A percentile compares a stretch with the other conserved stretches of the same genome.
Evolutionary conservation across 2,113 vertebrate genomes (phyloP).

Genomic region (Zingel zingel): DNA sequence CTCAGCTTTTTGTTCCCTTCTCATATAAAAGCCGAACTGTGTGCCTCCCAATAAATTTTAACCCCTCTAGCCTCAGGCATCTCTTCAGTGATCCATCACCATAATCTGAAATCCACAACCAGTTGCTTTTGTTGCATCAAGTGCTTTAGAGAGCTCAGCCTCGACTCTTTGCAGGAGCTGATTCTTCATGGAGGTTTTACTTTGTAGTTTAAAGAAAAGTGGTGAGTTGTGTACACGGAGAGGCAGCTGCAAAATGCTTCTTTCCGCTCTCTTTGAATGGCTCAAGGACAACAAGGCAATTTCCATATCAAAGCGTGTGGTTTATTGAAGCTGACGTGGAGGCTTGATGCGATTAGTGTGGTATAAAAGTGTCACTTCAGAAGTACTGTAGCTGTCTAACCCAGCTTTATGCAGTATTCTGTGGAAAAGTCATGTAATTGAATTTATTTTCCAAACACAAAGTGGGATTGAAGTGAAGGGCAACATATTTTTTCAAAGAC

Average conservation of each 20-base stretch:
- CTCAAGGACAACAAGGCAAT: constrained; percentile 36
- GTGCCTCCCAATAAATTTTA: constrained; percentile 41
- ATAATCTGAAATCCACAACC: constrained; percentile 46
- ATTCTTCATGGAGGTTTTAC: constrained; percentile 60
- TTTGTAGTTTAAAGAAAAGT: constrained; percentile 50
- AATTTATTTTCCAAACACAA: constrained; percentile 43
- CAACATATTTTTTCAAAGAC: constrained; percentile 2
- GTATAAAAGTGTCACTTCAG: constrained; percentile 55
- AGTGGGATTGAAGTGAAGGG: constrained; percentile 17
- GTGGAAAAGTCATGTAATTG: constrained; percentile 35
- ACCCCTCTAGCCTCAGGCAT: constrained; percentile 22
- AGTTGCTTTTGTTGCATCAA: constrained; percentile 62
- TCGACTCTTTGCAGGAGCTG: constrained; percentile 12
- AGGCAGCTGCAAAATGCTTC: constrained; percentile 45
- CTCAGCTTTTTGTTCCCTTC: constrained; percentile 40
- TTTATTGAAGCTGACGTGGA: constrained; percentile 51
- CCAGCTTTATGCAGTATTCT: constrained; percentile 26
- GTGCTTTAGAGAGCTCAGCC: constrained; percentile 28
- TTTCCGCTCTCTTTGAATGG: constrained; percentile 36
- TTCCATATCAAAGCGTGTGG: constrained; percentile 67
- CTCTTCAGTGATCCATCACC: constrained; percentile 49
- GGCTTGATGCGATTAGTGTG: constrained; percentile 45
- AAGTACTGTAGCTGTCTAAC: constrained; percentile 21
- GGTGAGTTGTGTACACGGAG: constrained; percentile 36
- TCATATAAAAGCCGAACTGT: constrained; percentile 30